Conservation (phyloP, 2,888 invertebrate genomes). For the Spisula solida region DNA sequence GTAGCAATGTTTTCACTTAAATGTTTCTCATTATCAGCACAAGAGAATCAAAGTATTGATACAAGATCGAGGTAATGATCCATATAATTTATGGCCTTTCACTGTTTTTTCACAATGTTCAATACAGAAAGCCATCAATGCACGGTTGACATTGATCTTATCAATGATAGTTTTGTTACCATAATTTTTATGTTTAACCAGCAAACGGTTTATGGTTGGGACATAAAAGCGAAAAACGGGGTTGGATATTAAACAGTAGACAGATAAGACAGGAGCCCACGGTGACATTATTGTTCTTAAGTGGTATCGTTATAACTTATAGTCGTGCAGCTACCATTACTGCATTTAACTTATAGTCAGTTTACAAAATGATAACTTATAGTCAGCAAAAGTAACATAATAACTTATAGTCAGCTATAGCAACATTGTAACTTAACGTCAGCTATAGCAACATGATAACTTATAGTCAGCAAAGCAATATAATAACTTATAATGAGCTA, state of each 20-base stretch:
- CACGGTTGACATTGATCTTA: constrained; percentile 23
- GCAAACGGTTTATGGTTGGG: background rate
- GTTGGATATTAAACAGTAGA: background rate
- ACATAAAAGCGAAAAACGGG: constrained; percentile 36
- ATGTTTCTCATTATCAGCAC: background rate
- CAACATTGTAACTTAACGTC: too few relatives aligned
- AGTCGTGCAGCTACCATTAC: too few relatives aligned
- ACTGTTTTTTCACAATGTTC: constrained; percentile 10
- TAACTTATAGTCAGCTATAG: too few relatives aligned
- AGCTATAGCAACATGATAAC: too few relatives aligned
- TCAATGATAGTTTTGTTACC: constrained; percentile 12
- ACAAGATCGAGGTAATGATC: constrained; percentile 36
- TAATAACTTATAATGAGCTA: too few relatives aligned
- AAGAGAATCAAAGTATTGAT: constrained; percentile 24
- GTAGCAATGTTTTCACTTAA: background rate
- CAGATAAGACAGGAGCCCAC: constrained; percentile 21
- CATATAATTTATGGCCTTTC: constrained; percentile 38
- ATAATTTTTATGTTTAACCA: constrained; percentile 34
- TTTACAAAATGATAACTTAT: too few relatives aligned
- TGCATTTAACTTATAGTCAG: too few relatives aligned
- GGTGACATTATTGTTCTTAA: background rate
- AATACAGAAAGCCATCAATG: constrained; percentile 1
- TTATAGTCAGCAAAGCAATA: too few relatives aligned
- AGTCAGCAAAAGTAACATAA: too few relatives aligned
- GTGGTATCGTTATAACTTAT: too few relatives aligned